A percentile compares a stretch with the other conserved stretches of the same genome.
phyloP scores from a whole-genome alignment of 2,888 invertebrate species.

The Palloptera scutellata region DNA sequence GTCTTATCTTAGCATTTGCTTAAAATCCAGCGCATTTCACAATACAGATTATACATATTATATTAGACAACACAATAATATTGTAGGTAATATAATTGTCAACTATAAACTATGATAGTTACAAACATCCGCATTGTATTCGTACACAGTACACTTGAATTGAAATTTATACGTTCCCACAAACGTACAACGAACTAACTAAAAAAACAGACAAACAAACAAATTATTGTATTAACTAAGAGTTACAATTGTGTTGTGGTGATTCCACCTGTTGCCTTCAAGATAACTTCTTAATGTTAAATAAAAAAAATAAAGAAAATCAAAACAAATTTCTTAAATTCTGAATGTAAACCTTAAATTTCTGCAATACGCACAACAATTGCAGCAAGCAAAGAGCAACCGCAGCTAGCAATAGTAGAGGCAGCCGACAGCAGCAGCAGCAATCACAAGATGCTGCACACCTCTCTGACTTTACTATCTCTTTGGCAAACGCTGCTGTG shows the following conservation, averaged over 20 bases:
- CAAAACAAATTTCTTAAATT: conserved; percentile 38
- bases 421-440: no score
- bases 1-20: no score
- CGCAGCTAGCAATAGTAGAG: no score
- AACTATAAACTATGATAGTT: no score
- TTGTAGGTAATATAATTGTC: no score
- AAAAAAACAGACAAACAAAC: not conserved
- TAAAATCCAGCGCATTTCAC: no score
- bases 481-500: not conserved
- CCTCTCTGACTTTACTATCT: not conserved
- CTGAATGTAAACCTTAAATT: conserved; percentile 24
- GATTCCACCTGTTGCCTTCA: conserved; percentile 30
- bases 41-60: no score
- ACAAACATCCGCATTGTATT: not conserved
- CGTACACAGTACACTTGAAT: not conserved
- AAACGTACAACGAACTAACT: not conserved
- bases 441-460: no score
- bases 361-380: conserved; percentile 16
- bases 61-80: no score
- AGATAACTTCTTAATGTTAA: conserved; percentile 32
- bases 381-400: no score
- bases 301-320: conserved; percentile 27
- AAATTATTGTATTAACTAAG: not conserved
- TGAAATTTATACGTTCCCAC: conserved; percentile 14
- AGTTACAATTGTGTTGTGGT: conserved; percentile 1